phyloP scores from a whole-genome alignment of 2,797 vertebrate species.

The Muscicapa striata region DNA sequence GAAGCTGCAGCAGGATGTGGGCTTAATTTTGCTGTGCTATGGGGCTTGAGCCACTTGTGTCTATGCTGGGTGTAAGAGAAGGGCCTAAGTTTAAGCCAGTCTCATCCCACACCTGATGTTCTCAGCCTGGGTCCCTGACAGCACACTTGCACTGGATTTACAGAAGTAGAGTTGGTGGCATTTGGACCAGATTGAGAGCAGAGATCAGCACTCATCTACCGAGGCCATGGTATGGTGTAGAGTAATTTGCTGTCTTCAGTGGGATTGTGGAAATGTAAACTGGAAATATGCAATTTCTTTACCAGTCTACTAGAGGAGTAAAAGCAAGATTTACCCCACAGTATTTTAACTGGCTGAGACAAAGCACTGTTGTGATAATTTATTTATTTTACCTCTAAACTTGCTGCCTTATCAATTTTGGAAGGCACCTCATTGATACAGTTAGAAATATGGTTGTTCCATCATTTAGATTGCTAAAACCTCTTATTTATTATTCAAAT shows the following conservation, averaged over 20 bases:
- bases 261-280: neutral
- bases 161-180: neutral
- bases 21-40: neutral
- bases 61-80: neutral
- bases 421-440: neutral
- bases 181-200: neutral
- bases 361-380: accelerated
- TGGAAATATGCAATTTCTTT: neutral
- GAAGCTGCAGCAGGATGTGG: neutral
- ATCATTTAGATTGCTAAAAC: no score
- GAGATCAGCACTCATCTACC: neutral
- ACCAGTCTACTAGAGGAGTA: neutral
- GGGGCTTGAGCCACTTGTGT: neutral
- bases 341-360: neutral
- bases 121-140: neutral
- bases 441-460: neutral
- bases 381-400: neutral
- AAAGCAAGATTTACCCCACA: neutral
- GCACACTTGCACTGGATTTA: neutral
- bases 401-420: neutral
- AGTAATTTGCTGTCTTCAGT: neutral
- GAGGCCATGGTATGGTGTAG: accelerated
- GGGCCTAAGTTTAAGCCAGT: neutral
- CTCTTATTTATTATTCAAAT: neutral
- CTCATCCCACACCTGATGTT: neutral